Conservation (phyloP, 1,140 invertebrate species). For the Trinorchestia longiramus region DNA sequence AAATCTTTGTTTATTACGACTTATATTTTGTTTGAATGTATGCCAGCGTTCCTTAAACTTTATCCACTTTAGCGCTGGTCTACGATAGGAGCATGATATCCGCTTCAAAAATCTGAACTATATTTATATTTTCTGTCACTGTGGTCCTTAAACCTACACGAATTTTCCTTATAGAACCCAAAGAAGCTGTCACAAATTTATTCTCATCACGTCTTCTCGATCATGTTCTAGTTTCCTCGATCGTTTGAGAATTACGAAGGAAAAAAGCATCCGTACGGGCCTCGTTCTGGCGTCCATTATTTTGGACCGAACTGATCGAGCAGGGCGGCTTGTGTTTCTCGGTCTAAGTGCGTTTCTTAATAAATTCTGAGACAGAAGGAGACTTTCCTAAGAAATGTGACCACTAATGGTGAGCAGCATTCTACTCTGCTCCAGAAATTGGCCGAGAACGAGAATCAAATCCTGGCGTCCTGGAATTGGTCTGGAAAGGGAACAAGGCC, state of each 20-base stretch:
- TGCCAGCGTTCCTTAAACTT: neutral
- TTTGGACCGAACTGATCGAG: neutral
- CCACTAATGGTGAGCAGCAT: neutral
- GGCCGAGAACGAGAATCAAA: neutral
- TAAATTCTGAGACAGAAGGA: constrained; percentile 41
- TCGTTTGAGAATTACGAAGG: neutral
- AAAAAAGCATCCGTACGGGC: neutral
- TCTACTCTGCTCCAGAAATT: neutral
- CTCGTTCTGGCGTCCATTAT: neutral
- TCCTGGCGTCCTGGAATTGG: neutral
- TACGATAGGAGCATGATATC: neutral
- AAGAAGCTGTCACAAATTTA: neutral
- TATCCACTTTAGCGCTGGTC: neutral
- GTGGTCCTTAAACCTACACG: neutral
- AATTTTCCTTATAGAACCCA: neutral
- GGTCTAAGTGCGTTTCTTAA: constrained; percentile 43
- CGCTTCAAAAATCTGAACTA: neutral
- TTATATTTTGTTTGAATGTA: neutral
- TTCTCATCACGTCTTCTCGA: neutral
- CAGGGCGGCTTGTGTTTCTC: neutral
- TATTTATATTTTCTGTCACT: neutral
- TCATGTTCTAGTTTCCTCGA: neutral
- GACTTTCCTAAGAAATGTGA: constrained; percentile 11
- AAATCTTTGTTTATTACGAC: neutral
- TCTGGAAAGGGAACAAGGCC: neutral